Evolutionary conservation across 2,888 invertebrate species (phyloP).

Genomic region (Rotaria macrura): DNA sequence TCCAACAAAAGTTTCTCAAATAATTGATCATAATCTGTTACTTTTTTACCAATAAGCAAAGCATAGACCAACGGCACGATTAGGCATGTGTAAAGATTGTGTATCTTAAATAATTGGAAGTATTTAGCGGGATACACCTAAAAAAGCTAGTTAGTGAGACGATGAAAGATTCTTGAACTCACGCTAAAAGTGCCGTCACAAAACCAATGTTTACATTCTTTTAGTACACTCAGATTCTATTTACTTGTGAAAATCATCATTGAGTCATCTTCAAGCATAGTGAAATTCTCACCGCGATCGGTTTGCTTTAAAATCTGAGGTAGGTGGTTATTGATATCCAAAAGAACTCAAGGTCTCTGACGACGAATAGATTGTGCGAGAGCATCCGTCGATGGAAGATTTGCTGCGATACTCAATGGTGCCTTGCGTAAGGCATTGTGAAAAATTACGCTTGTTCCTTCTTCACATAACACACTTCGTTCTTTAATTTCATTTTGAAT

Average conservation of each 20-base stretch:
- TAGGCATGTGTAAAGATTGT: background rate
- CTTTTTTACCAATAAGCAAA: background rate
- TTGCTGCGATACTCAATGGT: too few relatives aligned
- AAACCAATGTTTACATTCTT: background rate
- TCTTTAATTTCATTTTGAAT: too few relatives aligned
- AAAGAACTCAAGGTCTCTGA: too few relatives aligned
- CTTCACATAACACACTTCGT: too few relatives aligned
- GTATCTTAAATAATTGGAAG: background rate
- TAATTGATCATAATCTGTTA: background rate
- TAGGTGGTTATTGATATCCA: too few relatives aligned
- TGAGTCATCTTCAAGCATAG: background rate
- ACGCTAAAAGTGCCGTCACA: background rate
- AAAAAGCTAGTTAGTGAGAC: background rate
- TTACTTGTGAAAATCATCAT: background rate
- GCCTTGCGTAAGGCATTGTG: too few relatives aligned
- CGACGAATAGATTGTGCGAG: too few relatives aligned
- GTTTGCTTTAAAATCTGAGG: background rate
- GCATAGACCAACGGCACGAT: background rate
- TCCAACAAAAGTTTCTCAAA: background rate
- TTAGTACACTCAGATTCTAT: background rate
- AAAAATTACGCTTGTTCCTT: too few relatives aligned
- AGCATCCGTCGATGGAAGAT: too few relatives aligned
- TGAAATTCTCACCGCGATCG: background rate
- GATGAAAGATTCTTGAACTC: background rate
- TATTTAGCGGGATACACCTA: background rate